phyloP scores from a whole-genome alignment of 2,888 invertebrate genomes.

The Morinoia aosen region DNA sequence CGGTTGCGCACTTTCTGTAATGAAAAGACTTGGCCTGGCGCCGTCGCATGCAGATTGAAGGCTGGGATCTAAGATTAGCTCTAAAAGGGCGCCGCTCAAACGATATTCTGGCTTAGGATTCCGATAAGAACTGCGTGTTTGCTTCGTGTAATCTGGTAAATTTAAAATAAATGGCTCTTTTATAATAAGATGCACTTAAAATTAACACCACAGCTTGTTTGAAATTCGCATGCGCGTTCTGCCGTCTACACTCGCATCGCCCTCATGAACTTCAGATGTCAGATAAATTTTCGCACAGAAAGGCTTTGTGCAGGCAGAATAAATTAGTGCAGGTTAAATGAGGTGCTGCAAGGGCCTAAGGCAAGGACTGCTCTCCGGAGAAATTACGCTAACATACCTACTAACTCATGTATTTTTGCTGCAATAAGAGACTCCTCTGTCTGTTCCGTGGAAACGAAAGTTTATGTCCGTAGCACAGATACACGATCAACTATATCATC shows the following conservation, averaged over 20 bases:
- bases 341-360: background rate
- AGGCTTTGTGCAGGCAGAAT: background rate
- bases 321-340: background rate
- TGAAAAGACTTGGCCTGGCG: background rate
- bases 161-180: background rate
- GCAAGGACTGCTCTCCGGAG: background rate
- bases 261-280: background rate
- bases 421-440: too few species aligned
- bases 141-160: background rate
- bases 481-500: too few species aligned
- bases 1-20: background rate
- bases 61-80: background rate
- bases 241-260: background rate
- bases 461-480: too few species aligned
- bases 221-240: background rate
- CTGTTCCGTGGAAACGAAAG: too few species aligned
- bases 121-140: background rate
- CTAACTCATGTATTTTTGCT: too few species aligned
- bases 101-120: background rate
- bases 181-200: background rate
- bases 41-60: background rate
- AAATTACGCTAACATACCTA: too few species aligned
- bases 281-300: background rate
- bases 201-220: background rate
- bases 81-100: background rate